These are phyloP conservation scores for Achroia grisella DNA, from an alignment of 1,140 invertebrate species.

Conservation along the genomic window DNA sequence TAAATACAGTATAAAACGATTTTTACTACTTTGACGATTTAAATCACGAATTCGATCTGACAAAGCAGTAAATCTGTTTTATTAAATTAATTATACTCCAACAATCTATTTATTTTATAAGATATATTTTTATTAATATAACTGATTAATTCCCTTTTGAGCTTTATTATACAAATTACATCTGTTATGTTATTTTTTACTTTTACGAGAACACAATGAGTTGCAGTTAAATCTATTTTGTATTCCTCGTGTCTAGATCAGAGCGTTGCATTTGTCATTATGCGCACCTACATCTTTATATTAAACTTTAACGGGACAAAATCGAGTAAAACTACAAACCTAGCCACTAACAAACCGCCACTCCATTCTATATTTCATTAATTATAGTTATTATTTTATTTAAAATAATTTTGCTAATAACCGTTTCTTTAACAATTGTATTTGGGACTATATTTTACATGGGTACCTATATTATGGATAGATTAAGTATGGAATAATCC, in stretches of 20 bases:
- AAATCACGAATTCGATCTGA: too few species aligned
- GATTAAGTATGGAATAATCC: slow-evolving; percentile 6
- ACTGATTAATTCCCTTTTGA: too few species aligned
- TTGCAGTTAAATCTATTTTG: too few species aligned
- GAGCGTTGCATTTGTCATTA: slow-evolving; percentile 2
- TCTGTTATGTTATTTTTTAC: too few species aligned
- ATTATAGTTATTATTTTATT: slow-evolving; percentile 10
- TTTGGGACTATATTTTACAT: slow-evolving; percentile 11
- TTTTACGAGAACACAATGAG: too few species aligned
- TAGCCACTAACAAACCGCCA: slow-evolving; percentile 14
- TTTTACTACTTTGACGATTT: too few species aligned
- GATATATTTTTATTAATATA: too few species aligned
- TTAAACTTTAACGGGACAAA: slow-evolving; percentile 9
- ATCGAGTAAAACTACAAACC: slow-evolving; percentile 11
- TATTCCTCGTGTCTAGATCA: neutral
- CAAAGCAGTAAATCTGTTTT: too few species aligned
- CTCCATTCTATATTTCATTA: slow-evolving; percentile 11
- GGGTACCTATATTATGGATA: slow-evolving; percentile 7
- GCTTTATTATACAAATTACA: too few species aligned
- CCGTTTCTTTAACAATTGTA: slow-evolving; percentile 12
- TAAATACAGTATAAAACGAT: too few species aligned
- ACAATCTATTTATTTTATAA: too few species aligned
- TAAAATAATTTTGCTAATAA: slow-evolving; percentile 20
- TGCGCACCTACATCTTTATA: slow-evolving; percentile 7
- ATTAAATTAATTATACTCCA: too few species aligned